Base-by-base conservation (phyloP, 2,888 invertebrate genomes). In the Entomobrya proxima region DNA sequence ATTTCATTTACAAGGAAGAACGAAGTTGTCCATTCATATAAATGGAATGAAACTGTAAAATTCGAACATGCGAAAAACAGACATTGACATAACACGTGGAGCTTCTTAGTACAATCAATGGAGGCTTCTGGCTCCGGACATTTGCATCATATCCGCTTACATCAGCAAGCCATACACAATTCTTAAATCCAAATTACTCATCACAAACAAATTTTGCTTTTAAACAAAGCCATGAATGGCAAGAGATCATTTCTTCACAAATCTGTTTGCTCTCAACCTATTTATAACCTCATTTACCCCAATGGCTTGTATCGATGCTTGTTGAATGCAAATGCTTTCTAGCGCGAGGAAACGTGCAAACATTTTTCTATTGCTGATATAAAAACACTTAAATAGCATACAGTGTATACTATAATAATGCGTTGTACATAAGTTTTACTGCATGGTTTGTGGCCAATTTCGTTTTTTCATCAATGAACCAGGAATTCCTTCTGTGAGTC, bases 191-290 rank as follows among this genome's bases (percentile, higher is more conserved):
- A 72, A 74, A 78, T 79, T 78, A 74, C 74, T 84, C 86, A 76
- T 83, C 75, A 1, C 76, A n/a, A n/a, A n/a, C n/a, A 58, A 21
- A 58, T 47, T 64, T 85, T 40, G 40, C 44, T 35, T 76, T 55
- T n/a, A 78, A 69, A 81, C 86, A 86, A 86, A 79, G 76, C 80
- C 86, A 86, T 86, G 80, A 86, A 80, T 86, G 80, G 80, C 24
- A 76, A 86, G 58, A 79, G 27, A 52, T 37, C 24, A 52, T 47
- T 61, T 64, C 50, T 24, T 67, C 35, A 30, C 44, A 24, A 69
- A 69, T 9, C 21, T 40, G 24, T 69, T 55, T 72, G 58, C 55
- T 27, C 44, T 58, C 72, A 18, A 30, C 85, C 85, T 85, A 85
- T 79, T 85, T 85, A 79, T 85, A 85, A 78, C 85, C 52, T 67